Evolutionary conservation across 2,888 invertebrate genomes (phyloP).

Genomic region (Tipula helvola): DNA sequence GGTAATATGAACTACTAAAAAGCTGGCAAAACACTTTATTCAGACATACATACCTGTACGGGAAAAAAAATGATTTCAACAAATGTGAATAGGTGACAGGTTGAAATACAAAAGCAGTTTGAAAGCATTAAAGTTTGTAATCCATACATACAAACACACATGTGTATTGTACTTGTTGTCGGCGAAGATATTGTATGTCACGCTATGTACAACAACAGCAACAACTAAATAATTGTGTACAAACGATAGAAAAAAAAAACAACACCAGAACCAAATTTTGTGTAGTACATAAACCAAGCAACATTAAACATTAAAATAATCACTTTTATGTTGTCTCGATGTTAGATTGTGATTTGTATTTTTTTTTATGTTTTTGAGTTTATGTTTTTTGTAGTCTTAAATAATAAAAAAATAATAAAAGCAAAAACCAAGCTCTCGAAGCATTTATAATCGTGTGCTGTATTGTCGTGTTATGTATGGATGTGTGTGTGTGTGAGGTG

Average conservation of each 20-base stretch:
- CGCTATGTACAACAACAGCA: neutral
- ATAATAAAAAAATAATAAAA: neutral
- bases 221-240: neutral
- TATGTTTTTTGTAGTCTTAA: neutral
- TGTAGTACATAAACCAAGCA: neutral
- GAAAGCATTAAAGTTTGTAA: neutral
- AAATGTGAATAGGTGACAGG: neutral
- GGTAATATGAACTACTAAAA: neutral
- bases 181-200: neutral
- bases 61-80: neutral
- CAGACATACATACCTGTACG: neutral
- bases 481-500: neutral
- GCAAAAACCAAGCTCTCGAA: neutral
- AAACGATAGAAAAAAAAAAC: neutral
- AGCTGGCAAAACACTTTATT: neutral
- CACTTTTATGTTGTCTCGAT: neutral
- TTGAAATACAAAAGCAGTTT: neutral
- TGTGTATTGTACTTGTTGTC: neutral
- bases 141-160: neutral
- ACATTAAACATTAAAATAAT: constrained; percentile 4
- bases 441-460: neutral
- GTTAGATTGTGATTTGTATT: neutral
- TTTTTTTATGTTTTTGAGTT: neutral
- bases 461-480: neutral
- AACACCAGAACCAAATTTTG: neutral